These are phyloP conservation scores for Pempheris klunzingeri DNA, from an alignment of 2,797 vertebrate species.

Conservation along the genomic window DNA sequence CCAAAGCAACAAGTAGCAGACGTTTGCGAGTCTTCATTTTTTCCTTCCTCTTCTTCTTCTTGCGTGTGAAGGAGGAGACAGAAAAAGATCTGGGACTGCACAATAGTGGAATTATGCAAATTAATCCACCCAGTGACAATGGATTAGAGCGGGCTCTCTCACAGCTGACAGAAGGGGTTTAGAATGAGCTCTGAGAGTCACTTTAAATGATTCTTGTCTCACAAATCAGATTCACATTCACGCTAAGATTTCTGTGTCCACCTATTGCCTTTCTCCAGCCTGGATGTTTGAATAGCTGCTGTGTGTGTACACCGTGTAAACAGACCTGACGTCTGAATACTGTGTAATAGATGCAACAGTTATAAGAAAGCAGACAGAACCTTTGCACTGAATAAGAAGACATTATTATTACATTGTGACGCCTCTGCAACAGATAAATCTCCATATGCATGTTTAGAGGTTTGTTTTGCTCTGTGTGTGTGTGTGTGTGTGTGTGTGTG, in stretches of 20 bases:
- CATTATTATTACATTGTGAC: constrained; percentile 18
- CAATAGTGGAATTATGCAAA: constrained; percentile 85
- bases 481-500: not conserved
- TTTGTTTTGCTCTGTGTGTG: too few relatives aligned
- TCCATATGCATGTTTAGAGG: constrained; percentile 4
- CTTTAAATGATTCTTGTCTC: constrained; percentile 78
- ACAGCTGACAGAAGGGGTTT: constrained; percentile 76
- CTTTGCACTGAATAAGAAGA: constrained; percentile 19
- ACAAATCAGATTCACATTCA: constrained; percentile 72
- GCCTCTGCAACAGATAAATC: constrained; percentile 5
- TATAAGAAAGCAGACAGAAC: constrained; percentile 25
- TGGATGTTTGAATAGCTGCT: constrained; percentile 52
- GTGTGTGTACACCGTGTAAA: constrained; percentile 35
- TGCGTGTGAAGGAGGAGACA: constrained; percentile 59
- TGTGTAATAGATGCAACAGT: constrained; percentile 21
- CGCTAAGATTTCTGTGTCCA: constrained; percentile 53
- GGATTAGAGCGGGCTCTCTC: constrained; percentile 77
- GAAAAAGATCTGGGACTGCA: constrained; percentile 73
- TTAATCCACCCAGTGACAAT: constrained; percentile 81
- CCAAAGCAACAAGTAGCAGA: constrained; percentile 80
- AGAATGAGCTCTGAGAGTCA: constrained; percentile 65
- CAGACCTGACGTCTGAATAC: constrained; percentile 37
- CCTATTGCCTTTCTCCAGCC: constrained; percentile 55
- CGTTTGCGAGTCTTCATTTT: constrained; percentile 36
- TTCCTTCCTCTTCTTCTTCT: constrained; percentile 19